Base-by-base conservation (phyloP, 2,888 invertebrate genomes). In the Ecliptopera silaceata region DNA sequence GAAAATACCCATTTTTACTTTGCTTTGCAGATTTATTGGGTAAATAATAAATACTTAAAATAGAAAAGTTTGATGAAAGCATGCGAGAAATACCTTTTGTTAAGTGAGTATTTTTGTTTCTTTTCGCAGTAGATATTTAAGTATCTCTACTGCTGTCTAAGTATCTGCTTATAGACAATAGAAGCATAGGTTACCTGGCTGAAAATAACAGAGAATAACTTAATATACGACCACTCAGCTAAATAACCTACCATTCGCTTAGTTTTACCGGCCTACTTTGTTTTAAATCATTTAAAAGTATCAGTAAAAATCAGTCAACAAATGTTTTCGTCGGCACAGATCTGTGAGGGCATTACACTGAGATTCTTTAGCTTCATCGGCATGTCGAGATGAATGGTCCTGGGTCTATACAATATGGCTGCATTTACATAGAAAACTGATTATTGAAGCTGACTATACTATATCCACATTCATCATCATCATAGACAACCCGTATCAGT, bases 351-450 rank as follows among this genome's bases (percentile, higher is more conserved):
- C 80, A 82, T 79, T 82, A 82, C 72, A 75, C 79, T 67, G 57
- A 65, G 63, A 66, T 73, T 79, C 80, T 76, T 77, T 75, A 66
- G 77, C 66, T 54, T 75, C 59, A 77, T 77, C 79, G 78, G 70
- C 68, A 68, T 71, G 69, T 59, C 57, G 73, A 77, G 76, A 84
- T 84, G 86, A 84, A 85, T 85, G 81, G 78, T 71, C 71, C 59
- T 31, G 34, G 38, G 41, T 54, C 60, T 60, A 51, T 54, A 61
- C 56, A 61, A 57, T 54, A 53, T 66, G 45, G 17, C 31, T 13
- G 22, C 38, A 18, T 32, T 57, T 52, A 34, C 44, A 18, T 1
- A 39, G 52, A 39, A 52, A 43, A n/a, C 43, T 39, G 32, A 4
- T 29, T 29, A 5, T 5, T 1, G 60, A 66, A n/a, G n/a, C 39